Conservation (phyloP, 2,113 vertebrate genomes). For the Monarcha castaneiventris region DNA sequence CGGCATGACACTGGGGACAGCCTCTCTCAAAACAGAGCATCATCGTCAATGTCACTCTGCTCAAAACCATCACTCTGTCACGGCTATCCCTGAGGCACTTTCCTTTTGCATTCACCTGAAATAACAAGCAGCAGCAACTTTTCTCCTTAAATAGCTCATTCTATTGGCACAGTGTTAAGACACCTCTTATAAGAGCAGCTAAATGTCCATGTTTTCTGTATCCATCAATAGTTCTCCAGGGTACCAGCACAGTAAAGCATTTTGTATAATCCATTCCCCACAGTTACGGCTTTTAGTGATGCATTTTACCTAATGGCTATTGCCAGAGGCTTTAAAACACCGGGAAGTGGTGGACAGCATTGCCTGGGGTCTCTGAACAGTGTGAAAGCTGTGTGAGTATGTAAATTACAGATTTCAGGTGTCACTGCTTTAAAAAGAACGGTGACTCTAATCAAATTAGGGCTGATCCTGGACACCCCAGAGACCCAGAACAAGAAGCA, state of each 20-base stretch:
- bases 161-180: not conserved
- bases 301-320: conserved; percentile 52
- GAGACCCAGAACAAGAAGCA: not conserved
- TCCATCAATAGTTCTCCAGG: conserved; percentile 13
- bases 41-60: not conserved
- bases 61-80: not conserved
- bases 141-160: conserved; percentile 14
- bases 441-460: not conserved
- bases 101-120: not conserved
- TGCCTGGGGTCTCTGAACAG: conserved; percentile 15
- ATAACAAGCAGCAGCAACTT: conserved; percentile 13
- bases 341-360: not conserved
- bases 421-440: not conserved
- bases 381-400: not conserved
- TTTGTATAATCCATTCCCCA: conserved; percentile 62
- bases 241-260: not conserved
- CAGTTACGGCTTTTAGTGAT: conserved; percentile 47
- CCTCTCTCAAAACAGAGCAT: not conserved
- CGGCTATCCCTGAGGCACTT: not conserved
- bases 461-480: not conserved
- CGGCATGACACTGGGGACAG: accelerated
- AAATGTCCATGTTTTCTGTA: not conserved
- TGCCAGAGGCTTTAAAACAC: conserved; percentile 57
- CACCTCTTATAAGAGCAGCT: not conserved
- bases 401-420: conserved; percentile 48